Conservation (phyloP, 2,797 vertebrate genomes). For the Chanos chanos region DNA sequence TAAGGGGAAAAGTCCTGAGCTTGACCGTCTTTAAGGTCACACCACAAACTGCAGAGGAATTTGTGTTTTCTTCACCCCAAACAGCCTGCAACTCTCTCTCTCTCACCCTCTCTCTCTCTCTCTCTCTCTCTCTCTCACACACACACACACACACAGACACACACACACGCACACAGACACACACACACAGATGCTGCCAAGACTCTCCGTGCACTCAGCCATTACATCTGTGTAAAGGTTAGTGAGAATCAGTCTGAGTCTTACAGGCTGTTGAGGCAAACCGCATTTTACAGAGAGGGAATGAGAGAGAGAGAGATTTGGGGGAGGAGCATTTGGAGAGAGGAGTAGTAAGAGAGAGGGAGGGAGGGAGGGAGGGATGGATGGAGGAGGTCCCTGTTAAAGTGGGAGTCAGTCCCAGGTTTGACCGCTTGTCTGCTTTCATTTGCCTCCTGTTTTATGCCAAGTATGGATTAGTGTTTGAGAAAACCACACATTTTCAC, state of each 20-base stretch:
- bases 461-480: constrained; percentile 31
- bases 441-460: constrained; percentile 23
- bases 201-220: not conserved
- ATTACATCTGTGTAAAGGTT: not conserved
- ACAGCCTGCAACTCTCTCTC: no score
- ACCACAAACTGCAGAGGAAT: no score
- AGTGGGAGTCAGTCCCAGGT: not conserved
- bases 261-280: not conserved
- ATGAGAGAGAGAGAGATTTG: not conserved
- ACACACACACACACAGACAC: not conserved
- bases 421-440: constrained; percentile 8
- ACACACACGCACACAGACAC: not conserved
- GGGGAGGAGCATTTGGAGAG: constrained; percentile 6
- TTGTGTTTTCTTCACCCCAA: no score
- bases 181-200: not conserved
- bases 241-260: not conserved
- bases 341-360: not conserved
- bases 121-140: no score
- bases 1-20: no score
- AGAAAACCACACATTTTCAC: constrained; percentile 43
- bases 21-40: no score
- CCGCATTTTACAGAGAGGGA: not conserved
- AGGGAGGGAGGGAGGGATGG: not conserved
- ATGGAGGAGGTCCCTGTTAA: no score
- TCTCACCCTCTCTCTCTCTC: no score